Conservation (phyloP, 2,888 invertebrate genomes). For the Siphlonurus alternatus region DNA sequence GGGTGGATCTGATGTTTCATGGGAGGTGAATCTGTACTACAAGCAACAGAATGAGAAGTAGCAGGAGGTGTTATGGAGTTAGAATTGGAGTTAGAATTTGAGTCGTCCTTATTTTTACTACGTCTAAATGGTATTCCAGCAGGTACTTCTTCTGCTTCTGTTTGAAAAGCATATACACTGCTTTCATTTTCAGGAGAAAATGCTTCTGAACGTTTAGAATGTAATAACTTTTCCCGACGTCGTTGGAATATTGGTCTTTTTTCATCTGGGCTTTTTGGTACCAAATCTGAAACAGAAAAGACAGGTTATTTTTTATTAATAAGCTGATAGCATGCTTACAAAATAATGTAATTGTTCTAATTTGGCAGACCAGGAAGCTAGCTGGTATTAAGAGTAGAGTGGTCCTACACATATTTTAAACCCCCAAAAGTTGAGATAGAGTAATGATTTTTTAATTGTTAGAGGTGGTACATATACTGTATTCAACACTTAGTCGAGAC, state of each 20-base stretch:
- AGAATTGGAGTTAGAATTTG: not conserved
- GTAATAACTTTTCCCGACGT: slow-evolving; percentile 28
- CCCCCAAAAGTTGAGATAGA: too few relatives aligned
- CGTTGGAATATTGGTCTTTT: slow-evolving; percentile 27
- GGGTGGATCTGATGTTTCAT: too few relatives aligned
- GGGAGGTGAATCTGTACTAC: not conserved
- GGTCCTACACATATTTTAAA: too few relatives aligned
- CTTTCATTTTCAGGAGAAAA: slow-evolving; percentile 52
- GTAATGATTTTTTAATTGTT: too few relatives aligned
- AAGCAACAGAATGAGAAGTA: not conserved
- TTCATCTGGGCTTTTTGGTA: slow-evolving; percentile 10
- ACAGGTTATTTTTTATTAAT: not conserved
- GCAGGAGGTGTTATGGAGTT: not conserved
- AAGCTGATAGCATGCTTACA: too few relatives aligned
- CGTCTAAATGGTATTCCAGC: slow-evolving; percentile 39
- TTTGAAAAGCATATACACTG: slow-evolving; percentile 54
- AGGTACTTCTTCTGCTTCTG: slow-evolving; percentile 37
- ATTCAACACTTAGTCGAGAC: too few relatives aligned
- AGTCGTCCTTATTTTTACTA: slow-evolving; percentile 5
- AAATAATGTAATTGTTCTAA: too few relatives aligned
- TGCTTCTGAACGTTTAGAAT: slow-evolving; percentile 35
- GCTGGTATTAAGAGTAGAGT: too few relatives aligned
- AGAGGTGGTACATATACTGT: too few relatives aligned
- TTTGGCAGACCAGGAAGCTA: too few relatives aligned
- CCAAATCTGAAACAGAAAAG: not conserved